A percentile compares a stretch with the other conserved stretches of the same genome.
Evolutionary conservation across 2,113 vertebrate species (phyloP).

Genomic region (Cervus canadensis): DNA sequence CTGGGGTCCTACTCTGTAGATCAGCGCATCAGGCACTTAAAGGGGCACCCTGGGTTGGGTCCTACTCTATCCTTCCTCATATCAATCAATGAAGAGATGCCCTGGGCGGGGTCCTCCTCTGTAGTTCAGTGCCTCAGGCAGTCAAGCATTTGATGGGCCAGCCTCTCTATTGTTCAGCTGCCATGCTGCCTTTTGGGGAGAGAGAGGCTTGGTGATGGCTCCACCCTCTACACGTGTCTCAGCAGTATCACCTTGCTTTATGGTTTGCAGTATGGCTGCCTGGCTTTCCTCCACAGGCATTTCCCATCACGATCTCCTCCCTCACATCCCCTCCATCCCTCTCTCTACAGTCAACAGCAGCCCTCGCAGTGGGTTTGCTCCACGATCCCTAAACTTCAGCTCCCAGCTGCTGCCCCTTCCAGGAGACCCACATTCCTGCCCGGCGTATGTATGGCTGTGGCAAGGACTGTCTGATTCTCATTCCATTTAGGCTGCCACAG

Average conservation of each 20-base stretch:
- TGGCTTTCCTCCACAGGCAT: background rate
- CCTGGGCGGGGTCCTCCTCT: background rate
- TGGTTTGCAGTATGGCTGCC: background rate
- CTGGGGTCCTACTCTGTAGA: background rate
- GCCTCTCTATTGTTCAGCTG: background rate
- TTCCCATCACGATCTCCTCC: background rate
- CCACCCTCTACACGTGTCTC: background rate
- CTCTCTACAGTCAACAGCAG: background rate
- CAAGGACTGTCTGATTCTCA: background rate
- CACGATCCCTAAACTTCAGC: background rate
- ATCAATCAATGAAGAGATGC: too few species aligned
- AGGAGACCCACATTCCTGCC: background rate
- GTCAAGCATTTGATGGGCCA: background rate
- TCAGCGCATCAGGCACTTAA: background rate
- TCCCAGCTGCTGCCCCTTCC: background rate
- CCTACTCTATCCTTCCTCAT: background rate
- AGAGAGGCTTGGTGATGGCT: background rate
- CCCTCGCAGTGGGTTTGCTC: background rate
- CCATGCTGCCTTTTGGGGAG: background rate
- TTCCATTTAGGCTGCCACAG: background rate
- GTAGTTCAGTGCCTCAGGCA: background rate
- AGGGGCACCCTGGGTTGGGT: background rate
- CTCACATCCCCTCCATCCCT: background rate
- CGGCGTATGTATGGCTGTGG: fast-evolving
- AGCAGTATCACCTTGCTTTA: background rate